These are phyloP conservation scores for Semotilus atromaculatus DNA, from an alignment of 2,797 vertebrate genomes.

Conservation along the genomic window DNA sequence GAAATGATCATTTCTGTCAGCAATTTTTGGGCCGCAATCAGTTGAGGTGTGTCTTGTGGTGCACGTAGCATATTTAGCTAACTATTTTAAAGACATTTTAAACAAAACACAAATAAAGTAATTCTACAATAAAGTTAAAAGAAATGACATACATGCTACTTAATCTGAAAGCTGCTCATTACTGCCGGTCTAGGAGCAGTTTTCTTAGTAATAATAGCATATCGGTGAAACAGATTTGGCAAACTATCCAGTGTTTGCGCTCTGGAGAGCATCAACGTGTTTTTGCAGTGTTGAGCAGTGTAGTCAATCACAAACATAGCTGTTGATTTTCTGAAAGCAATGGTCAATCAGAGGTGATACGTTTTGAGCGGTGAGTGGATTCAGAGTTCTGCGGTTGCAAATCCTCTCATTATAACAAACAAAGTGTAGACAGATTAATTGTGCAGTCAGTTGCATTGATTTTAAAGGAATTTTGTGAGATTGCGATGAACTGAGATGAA, in stretches of 20 bases:
- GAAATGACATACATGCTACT: too few relatives aligned
- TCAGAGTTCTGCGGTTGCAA: background rate
- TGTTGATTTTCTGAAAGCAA: background rate
- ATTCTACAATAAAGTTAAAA: too few relatives aligned
- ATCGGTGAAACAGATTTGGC: background rate
- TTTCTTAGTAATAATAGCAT: background rate
- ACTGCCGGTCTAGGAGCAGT: background rate
- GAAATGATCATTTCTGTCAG: background rate
- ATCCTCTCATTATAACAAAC: background rate
- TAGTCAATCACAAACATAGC: background rate
- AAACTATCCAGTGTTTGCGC: background rate
- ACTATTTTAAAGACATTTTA: too few relatives aligned
- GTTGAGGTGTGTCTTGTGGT: too few relatives aligned
- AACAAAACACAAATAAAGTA: too few relatives aligned
- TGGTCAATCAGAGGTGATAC: background rate
- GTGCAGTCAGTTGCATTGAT: background rate
- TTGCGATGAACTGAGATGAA: background rate
- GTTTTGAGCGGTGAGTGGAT: background rate
- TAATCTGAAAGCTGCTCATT: background rate
- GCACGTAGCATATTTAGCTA: background rate
- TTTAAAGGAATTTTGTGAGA: background rate
- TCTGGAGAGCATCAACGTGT: background rate
- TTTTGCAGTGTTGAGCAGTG: background rate
- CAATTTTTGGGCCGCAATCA: background rate
- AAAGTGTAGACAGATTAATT: background rate